Evolutionary conservation across 1,140 invertebrate genomes (phyloP), one percentile per base, ranked within the genome.

Genomic region (Listronotus bonariensis): DNA sequence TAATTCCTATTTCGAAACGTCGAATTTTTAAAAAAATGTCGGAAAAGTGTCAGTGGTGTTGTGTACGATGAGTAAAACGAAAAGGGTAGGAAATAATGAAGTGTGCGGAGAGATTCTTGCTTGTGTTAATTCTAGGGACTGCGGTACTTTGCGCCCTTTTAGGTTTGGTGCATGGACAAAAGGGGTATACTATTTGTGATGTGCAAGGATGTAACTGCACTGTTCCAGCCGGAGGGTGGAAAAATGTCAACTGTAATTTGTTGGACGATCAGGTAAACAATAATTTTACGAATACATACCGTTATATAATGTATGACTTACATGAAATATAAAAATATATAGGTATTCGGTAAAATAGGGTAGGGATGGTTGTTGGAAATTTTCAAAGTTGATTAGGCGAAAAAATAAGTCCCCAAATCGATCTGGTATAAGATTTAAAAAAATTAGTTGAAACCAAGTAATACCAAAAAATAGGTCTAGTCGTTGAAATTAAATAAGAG

Each of bases 211-310:
- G 87, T 76, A 81, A 82, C 61, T 88, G 86, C 72, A 81, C 80
- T 40, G 77, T 82, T 34, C 82, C 80, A 34, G 79, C 80, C 38
- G 81, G 84, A 51, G 81, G 78, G 5, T 87, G 86, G 85, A 82
- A 83, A 67, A 83, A 79, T 68, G 80, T 88, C 70, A 88, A 86
- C 78, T 88, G 87, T 74, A 82, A 84, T 65, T 83, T 87, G 68
- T 77, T 80, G 45, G 72, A 78, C 40, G 73, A 82, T 72, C 83
- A 88, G 85, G 87, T 86, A 82, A 74, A 72, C 3, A 4, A 12
- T 48, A 4, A 15, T 48, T 48, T 15, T 75, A 26, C 20, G 1
- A 26, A 26, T 26, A 26, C 20, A n/a, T n/a, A n/a, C n/a, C n/a
- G n/a, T n/a, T n/a, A n/a, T n/a, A n/a, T n/a, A n/a, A n/a, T n/a